Percentiles rank a stretch among this genome's conserved stretches.
These are phyloP conservation scores for Sebastes ruberrimus DNA, from an alignment of 2,797 vertebrate genomes.

Conservation along the genomic window DNA sequence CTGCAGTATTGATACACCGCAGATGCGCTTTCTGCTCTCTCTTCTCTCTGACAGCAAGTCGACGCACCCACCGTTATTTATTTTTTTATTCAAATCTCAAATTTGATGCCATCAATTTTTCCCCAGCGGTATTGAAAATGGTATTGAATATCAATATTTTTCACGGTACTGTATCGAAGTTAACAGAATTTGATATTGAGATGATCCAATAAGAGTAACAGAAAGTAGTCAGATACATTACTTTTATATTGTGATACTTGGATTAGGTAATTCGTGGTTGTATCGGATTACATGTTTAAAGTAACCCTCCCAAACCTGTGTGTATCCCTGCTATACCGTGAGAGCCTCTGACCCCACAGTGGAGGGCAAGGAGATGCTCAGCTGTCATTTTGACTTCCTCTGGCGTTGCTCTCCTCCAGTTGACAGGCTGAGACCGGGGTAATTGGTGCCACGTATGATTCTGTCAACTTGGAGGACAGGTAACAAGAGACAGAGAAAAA, in stretches of 20 bases:
- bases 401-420: conserved; percentile 28
- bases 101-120: too few relatives aligned
- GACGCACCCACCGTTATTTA: too few relatives aligned
- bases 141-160: too few relatives aligned
- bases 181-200: too few relatives aligned
- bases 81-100: rapidly evolving
- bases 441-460: conserved; percentile 66
- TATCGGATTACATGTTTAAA: not conserved
- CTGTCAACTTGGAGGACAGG: conserved; percentile 54
- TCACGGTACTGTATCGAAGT: too few relatives aligned
- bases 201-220: too few relatives aligned
- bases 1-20: too few relatives aligned
- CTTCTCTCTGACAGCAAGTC: too few relatives aligned
- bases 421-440: conserved; percentile 46
- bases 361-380: conserved; percentile 36
- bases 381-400: conserved; percentile 40
- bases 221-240: not conserved
- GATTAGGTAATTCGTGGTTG: not conserved
- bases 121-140: too few relatives aligned
- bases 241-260: not conserved
- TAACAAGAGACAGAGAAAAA: conserved; percentile 38
- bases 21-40: too few relatives aligned
- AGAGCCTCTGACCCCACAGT: conserved; percentile 9
- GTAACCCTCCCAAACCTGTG: not conserved
- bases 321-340: not conserved